phyloP scores from a whole-genome alignment of 2,113 vertebrate genomes.

The Holacanthus passer region DNA sequence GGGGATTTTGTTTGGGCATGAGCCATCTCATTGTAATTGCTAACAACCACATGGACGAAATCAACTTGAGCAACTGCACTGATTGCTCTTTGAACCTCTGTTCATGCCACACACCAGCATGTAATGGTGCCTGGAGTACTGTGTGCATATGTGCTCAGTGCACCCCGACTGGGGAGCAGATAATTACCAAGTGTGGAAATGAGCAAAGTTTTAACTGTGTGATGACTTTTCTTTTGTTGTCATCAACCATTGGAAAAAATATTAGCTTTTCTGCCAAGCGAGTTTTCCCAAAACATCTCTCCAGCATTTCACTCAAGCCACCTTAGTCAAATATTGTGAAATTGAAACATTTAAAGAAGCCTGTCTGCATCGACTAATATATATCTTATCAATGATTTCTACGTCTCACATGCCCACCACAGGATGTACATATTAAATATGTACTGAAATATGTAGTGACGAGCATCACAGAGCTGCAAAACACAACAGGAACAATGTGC shows the following conservation, averaged over 20 bases:
- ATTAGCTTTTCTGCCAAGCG: not conserved
- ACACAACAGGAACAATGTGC: not conserved
- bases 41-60: slow-evolving; percentile 53
- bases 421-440: too few relatives aligned
- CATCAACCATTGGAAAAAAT: not conserved
- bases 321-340: not conserved
- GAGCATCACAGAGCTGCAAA: not conserved
- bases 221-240: slow-evolving; percentile 13
- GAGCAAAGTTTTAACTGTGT: slow-evolving; percentile 19
- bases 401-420: not conserved
- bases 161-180: not conserved
- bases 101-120: slow-evolving; percentile 42
- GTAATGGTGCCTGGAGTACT: slow-evolving; percentile 18
- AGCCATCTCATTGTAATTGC: slow-evolving; percentile 60
- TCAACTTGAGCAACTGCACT: slow-evolving; percentile 37
- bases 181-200: slow-evolving; percentile 34
- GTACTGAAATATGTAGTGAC: not conserved
- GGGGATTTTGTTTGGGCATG: slow-evolving; percentile 27
- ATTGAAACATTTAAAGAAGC: not conserved
- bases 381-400: not conserved
- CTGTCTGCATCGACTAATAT: not conserved
- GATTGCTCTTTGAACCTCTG: slow-evolving; percentile 54
- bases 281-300: not conserved
- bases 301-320: not conserved
- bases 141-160: not conserved